Percentiles rank a stretch among this genome's conserved stretches.
phyloP scores from a whole-genome alignment of 2,888 invertebrate species.

The Orthonevra nobilis region DNA sequence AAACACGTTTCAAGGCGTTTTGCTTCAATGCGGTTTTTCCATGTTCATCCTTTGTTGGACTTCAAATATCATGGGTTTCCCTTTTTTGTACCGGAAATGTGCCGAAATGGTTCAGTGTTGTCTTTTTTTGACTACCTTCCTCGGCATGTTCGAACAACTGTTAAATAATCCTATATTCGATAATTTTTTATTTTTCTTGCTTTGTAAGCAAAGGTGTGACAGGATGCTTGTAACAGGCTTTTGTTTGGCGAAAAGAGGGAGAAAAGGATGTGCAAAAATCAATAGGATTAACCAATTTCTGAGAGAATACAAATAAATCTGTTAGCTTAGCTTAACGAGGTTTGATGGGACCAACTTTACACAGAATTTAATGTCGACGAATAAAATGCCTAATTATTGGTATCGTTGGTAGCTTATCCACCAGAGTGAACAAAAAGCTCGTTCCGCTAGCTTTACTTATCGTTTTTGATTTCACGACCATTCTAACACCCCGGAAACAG shows the following conservation, averaged over 20 bases:
- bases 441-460: too few species aligned
- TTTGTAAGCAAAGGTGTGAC: constrained; percentile 57
- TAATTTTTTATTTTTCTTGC: constrained; percentile 47
- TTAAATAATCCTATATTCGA: constrained; percentile 58
- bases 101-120: not conserved
- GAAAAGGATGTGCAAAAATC: too few species aligned
- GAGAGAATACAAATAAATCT: too few species aligned
- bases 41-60: constrained; percentile 28
- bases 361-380: too few species aligned
- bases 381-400: too few species aligned
- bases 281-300: too few species aligned
- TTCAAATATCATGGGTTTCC: constrained; percentile 28
- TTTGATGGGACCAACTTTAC: too few species aligned
- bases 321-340: too few species aligned
- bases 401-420: too few species aligned
- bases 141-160: constrained; percentile 57
- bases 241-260: not conserved
- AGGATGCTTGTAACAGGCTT: constrained; percentile 10
- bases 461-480: too few species aligned
- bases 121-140: constrained; percentile 9
- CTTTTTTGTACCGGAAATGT: constrained; percentile 7
- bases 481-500: too few species aligned
- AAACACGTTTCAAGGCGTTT: constrained; percentile 57
- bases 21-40: constrained; percentile 59
- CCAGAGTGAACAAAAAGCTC: too few species aligned